Evolutionary conservation across 2,113 vertebrate genomes (phyloP), one percentile per base, ranked within the genome.

Genomic region (Muntiacus reevesi): DNA sequence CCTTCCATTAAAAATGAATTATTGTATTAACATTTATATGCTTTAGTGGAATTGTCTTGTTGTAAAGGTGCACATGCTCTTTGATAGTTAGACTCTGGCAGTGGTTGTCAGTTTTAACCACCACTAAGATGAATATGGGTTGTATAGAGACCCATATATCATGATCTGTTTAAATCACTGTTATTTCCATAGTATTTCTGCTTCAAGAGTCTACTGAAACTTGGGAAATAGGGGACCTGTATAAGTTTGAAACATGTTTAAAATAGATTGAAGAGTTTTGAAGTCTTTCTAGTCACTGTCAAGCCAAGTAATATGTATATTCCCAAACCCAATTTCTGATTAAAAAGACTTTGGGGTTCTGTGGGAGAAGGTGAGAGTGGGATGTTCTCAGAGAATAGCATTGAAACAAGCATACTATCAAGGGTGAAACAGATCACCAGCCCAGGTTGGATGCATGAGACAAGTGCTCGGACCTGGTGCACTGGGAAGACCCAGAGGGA

Each of bases 101-200:
- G 5, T 91, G 76, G n/a, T 6, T 86, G n/a, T 95, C 54, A 87
- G n/a, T 7, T 90, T 97, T 91, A 87, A 91, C 79, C 87, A 54
- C 28, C 14, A 54, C 82, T 97, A 16, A 91, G 60, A 94, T 78
- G 33, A 89, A 87, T 71, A 47, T 36, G 9, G 19, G 16, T 88
- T 92, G 7, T 40, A 25, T 14, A 60, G 23, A 85, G 19, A 36
- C 33, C 78, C 78, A 47, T 79, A 90, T 47, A 90, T 82, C 43
- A 78, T 60, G 28, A 74, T 92, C 43, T 88, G 83, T 76, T 88
- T 96, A 97, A 93, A 87, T 89, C 28, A 91, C 45, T 90, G 10
- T 91, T 59, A 86, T 91, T 95, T 96, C 10, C 84, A 81, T 27
- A 50, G 11, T 40, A 87, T 82, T 97, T 95, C 21, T 93, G 10